A percentile compares a stretch with the other conserved stretches of the same genome.
Evolutionary conservation across 2,113 vertebrate genomes (phyloP).

Genomic region (Ameiurus melas): DNA sequence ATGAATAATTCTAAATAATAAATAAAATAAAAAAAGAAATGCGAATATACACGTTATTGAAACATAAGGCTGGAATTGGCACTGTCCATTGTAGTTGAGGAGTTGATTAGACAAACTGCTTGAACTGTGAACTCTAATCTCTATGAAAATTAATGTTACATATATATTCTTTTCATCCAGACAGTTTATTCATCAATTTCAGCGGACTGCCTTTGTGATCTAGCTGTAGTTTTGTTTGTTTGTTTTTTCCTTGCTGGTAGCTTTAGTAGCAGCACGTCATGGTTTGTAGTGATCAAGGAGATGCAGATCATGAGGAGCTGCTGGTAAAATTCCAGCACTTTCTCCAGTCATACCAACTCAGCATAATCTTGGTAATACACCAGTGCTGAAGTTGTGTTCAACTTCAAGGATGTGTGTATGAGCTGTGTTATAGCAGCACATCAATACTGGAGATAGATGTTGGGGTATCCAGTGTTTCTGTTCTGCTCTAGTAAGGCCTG

Average conservation of each 20-base stretch:
- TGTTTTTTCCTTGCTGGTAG: constrained; percentile 29
- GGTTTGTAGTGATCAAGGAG: constrained; percentile 79
- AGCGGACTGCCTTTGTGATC: not conserved
- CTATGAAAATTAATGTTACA: not conserved
- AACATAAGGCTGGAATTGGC: not conserved
- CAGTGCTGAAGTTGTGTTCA: not conserved
- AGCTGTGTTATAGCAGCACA: constrained; percentile 78
- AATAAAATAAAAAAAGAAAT: not conserved
- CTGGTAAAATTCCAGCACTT: constrained; percentile 57
- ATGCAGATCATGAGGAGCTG: constrained; percentile 82
- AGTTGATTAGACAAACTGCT: not conserved
- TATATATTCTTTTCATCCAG: not conserved
- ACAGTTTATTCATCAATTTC: not conserved
- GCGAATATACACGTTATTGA: not conserved
- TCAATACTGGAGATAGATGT: constrained; percentile 80
- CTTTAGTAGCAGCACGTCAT: constrained; percentile 80
- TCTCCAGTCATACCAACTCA: not conserved
- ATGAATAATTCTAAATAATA: not conserved
- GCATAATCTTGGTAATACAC: not conserved
- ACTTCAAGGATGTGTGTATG: constrained; percentile 40
- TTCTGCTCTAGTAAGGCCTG: constrained; percentile 79
- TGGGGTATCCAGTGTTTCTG: constrained; percentile 77
- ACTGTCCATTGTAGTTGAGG: not conserved
- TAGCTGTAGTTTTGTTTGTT: not conserved
- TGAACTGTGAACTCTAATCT: not conserved